Conservation (phyloP, 2,888 invertebrate genomes). For the Emesis furor region DNA sequence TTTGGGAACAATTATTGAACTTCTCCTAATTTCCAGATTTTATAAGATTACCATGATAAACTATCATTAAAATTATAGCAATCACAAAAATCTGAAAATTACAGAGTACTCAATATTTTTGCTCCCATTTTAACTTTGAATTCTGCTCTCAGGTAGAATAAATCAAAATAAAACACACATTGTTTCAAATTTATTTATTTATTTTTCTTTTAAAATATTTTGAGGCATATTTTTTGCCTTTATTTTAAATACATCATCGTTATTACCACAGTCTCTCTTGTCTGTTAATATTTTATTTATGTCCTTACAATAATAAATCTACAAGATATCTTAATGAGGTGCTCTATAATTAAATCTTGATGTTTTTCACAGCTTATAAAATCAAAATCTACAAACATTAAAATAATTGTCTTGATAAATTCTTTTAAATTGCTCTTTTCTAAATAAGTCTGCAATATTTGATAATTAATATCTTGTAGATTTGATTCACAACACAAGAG, state of each 20-base stretch:
- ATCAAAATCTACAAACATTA: slow-evolving; percentile 33
- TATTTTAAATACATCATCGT: slow-evolving; percentile 33
- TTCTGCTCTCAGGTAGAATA: too few relatives aligned
- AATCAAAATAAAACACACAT: too few relatives aligned
- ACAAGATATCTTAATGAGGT: slow-evolving; percentile 50
- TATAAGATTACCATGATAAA: too few relatives aligned
- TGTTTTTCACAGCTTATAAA: slow-evolving; percentile 38
- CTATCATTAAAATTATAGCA: too few relatives aligned
- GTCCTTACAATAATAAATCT: slow-evolving; percentile 62
- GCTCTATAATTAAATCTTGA: slow-evolving; percentile 35
- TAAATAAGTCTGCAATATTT: slow-evolving; percentile 19
- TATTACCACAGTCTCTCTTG: background rate
- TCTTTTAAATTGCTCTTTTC: slow-evolving; percentile 35
- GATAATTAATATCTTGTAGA: slow-evolving; percentile 37
- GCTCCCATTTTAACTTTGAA: too few relatives aligned
- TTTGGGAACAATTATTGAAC: too few relatives aligned
- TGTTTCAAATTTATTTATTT: background rate
- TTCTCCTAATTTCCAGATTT: too few relatives aligned
- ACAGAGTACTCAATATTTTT: too few relatives aligned
- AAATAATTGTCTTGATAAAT: slow-evolving; percentile 38
- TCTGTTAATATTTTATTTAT: slow-evolving; percentile 42
- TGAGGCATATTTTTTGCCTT: slow-evolving; percentile 39
- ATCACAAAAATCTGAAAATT: too few relatives aligned
- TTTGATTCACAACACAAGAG: slow-evolving; percentile 31
- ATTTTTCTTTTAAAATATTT: slow-evolving; percentile 43